Evolutionary conservation across 2,113 vertebrate species (phyloP), one percentile per base, ranked within the genome.

Genomic region (Oxyura jamaicensis): DNA sequence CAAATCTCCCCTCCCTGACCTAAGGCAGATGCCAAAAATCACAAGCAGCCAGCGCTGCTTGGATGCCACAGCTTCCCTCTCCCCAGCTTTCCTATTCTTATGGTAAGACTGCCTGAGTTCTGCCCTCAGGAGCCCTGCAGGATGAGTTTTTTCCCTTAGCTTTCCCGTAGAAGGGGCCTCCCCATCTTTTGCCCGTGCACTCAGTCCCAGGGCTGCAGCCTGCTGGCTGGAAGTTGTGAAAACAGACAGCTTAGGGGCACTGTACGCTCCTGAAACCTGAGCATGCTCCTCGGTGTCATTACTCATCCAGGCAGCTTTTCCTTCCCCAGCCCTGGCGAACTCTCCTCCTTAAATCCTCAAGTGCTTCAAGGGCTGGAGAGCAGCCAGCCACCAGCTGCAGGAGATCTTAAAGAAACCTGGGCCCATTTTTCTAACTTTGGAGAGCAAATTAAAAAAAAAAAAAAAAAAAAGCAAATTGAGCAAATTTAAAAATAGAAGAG

Each of bases 301-400:
- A 94, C 94, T 97, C 97, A 97, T 96, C 85, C 94, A 95, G 75
- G 74, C 67, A 59, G 92, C 85, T 95, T 97, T 96, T 74, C 95
- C 79, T 94, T 94, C 89, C 73, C 91, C 80, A 84, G 88, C 84
- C 89, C 56, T 91, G 65, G 80, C 59, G 3, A 96, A 86, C 83
- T 76, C 91, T 76, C 87, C 59, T 73, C 69, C 53, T 74, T 68
- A 87, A 97, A 96, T 92, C 93, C 96, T 97, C 97, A 91, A 96
- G 94, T 75, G 95, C 86, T 97, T 96, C 78, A 26, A 83, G 77
- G 83, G 75, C 84, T 97, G 92, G 96, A 97, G 81, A 83, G 60
- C 58, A 39, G 75, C 97, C 96, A 93, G 91, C 90, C 95, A 95
- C 89, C 97, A 97, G 96, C 96, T 97, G 94, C 88, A 95, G 83